These are phyloP conservation scores for Parazoanthus atlanticus DNA, from an alignment of 92 coral and sea anemone species.

Conservation along the genomic window DNA sequence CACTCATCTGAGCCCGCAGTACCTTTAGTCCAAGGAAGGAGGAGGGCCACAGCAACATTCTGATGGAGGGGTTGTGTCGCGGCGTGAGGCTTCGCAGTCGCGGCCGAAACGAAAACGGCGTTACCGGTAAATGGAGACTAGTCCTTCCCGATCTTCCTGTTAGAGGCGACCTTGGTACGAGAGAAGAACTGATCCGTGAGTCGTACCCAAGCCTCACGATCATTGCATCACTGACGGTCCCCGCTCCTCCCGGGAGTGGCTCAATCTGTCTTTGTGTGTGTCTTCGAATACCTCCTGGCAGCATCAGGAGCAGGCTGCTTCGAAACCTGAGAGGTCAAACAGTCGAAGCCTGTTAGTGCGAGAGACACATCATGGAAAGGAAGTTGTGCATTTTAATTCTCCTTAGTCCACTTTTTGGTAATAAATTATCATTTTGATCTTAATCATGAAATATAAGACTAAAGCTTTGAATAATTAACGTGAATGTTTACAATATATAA, in stretches of 20 bases:
- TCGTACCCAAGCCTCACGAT: neutral
- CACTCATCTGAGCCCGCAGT: constrained; percentile 32
- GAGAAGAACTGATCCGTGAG: neutral
- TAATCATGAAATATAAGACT: too few relatives aligned
- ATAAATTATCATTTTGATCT: too few relatives aligned
- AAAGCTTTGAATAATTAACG: too few relatives aligned
- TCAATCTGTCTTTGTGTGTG: constrained; percentile 7
- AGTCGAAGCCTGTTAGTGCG: neutral
- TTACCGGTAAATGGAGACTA: constrained; percentile 5
- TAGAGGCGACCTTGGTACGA: constrained; percentile 38
- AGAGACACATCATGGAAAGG: neutral
- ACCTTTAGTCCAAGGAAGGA: constrained; percentile 25
- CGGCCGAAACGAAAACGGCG: constrained; percentile 11
- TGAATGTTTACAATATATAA: too few relatives aligned
- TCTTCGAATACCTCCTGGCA: constrained; percentile 7
- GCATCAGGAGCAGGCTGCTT: neutral
- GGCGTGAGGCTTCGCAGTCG: constrained; percentile 20
- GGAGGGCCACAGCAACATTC: constrained; percentile 31
- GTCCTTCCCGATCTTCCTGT: constrained; percentile 24
- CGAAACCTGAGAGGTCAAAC: constrained; percentile 9
- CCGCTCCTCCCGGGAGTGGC: neutral
- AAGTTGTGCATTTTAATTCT: too few relatives aligned
- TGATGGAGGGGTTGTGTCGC: constrained; percentile 4
- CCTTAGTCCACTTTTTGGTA: too few relatives aligned
- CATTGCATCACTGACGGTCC: neutral